Percentiles rank a stretch among this genome's conserved stretches.
Conservation (phyloP, 2,113 vertebrate species). For the Saguinus imperator region DNA sequence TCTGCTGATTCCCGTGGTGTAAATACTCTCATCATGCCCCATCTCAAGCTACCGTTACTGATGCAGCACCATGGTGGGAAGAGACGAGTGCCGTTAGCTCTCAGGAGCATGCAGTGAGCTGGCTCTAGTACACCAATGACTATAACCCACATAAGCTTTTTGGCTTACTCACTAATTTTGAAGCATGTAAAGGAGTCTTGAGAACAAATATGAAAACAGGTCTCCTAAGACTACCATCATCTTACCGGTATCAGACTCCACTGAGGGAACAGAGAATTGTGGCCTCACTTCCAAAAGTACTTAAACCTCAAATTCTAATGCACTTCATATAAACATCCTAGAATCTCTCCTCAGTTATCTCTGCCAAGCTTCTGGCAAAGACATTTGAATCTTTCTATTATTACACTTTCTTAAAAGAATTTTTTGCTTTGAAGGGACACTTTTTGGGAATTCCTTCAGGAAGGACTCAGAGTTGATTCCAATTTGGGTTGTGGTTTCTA, state of each 20-base stretch:
- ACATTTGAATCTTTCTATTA: fast-evolving
- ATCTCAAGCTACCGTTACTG: neutral
- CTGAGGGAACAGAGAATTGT: fast-evolving
- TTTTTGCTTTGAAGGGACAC: neutral
- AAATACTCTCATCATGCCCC: neutral
- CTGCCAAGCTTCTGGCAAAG: neutral
- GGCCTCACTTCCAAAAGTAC: neutral
- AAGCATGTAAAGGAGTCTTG: neutral
- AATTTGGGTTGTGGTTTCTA: neutral
- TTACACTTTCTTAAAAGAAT: neutral
- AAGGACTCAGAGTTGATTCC: neutral
- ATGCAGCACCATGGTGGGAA: neutral
- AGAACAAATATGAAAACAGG: neutral
- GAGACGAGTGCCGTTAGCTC: fast-evolving
- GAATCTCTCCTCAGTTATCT: neutral
- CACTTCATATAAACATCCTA: neutral
- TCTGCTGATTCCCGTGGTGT: no score
- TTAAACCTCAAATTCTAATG: no score
- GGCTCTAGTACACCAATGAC: neutral
- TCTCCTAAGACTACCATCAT: fast-evolving
- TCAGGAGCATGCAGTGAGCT: fast-evolving
- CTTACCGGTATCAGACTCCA: neutral
- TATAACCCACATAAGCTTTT: neutral
- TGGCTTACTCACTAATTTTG: neutral
- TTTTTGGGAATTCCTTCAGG: neutral